Conservation (phyloP, 2,113 vertebrate genomes). For the Machaerirhynchus nigripectus region DNA sequence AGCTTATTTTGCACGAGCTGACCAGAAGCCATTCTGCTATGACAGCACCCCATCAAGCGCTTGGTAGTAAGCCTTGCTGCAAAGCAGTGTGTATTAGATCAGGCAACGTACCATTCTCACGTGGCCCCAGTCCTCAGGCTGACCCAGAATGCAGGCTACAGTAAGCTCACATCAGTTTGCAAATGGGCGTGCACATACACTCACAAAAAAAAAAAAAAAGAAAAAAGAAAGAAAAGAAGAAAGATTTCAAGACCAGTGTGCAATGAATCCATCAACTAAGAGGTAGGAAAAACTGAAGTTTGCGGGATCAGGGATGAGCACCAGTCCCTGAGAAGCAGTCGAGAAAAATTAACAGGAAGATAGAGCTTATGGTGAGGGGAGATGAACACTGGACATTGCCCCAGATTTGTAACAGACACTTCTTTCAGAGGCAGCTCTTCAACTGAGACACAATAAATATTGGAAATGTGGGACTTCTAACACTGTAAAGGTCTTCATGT, state of each 20-base stretch:
- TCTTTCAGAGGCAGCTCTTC: background rate
- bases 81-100: background rate
- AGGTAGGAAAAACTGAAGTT: background rate
- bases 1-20: conserved; percentile 31
- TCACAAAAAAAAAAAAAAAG: background rate
- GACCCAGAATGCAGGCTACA: conserved; percentile 30
- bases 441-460: background rate
- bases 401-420: background rate
- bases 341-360: background rate
- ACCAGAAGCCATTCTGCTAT: conserved; percentile 42
- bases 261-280: background rate
- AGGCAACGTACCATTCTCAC: background rate
- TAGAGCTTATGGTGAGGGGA: background rate
- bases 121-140: conserved; percentile 32
- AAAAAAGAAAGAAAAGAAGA: background rate
- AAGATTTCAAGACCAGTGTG: conserved; percentile 39
- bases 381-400: background rate
- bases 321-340: background rate
- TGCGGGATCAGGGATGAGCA: background rate
- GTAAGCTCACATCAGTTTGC: conserved; percentile 48
- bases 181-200: conserved; percentile 23
- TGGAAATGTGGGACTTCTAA: background rate
- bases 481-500: background rate
- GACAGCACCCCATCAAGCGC: background rate
- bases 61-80: conserved; percentile 12